Base-by-base conservation (phyloP, 2,888 invertebrate species). In the Troides aeacus region DNA sequence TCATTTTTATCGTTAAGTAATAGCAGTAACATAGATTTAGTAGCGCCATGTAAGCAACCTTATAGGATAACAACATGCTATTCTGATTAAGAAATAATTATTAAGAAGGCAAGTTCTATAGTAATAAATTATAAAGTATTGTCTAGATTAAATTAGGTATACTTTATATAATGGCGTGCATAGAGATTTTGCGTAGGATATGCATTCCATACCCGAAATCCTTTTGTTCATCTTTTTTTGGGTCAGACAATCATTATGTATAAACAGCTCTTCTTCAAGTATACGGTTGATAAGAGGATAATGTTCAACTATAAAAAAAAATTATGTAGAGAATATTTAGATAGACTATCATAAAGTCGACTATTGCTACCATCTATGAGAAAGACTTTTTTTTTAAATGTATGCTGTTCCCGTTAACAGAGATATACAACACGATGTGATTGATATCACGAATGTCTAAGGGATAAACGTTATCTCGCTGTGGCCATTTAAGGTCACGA, bases 401-500 rank as follows among this genome's bases (percentile, higher is more conserved):
- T 84, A 79, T 81, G 82, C 79, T 75, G 81, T 79, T 79, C 79
- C 74, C 75, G 78, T 78, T 82, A 82, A 83, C 79, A 78, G 78
- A 78, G 71, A 81, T 83, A 77, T 74, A 74, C 76, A 74, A 75
- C 70, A 69, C 76, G 81, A 81, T 84, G 78, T 80, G 79, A 82
- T 80, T 73, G 74, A 78, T 79, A 82, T 79, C 80, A 77, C 67
- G 68, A 76, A 76, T 79, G 78, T 82, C 79, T 80, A 79, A 81
- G 80, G 78, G 77, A 81, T 82, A 83, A 82, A 79, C 77, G 77
- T 74, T 79, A 69, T 77, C 79, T 76, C 69, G 76, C 75, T 75
- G 72, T 73, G 73, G 74, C 64, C 64, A 56, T 56, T 60, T 60
- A 60, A 64, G 70, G 61, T 64, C 56, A 30, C 2, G 24, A 60